Evolutionary conservation across 2,888 invertebrate species (phyloP).

Genomic region (Latrodectus hesperus): DNA sequence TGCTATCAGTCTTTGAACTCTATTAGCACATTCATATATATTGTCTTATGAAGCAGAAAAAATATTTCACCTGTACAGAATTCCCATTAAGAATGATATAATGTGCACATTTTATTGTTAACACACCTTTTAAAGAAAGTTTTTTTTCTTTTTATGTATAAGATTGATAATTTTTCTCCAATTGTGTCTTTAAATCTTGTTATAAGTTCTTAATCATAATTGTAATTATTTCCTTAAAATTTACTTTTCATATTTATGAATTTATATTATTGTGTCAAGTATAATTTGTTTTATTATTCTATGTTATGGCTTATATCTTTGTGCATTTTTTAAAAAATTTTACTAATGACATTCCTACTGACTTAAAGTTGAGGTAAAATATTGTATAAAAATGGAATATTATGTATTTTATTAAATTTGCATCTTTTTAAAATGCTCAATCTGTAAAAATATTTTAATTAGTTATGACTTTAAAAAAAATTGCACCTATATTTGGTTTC

Average conservation of each 20-base stretch:
- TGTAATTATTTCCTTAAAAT: not conserved
- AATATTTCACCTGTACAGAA: constrained; percentile 31
- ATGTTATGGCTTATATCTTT: too few species aligned
- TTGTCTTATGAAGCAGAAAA: not conserved
- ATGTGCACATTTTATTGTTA: constrained; percentile 32
- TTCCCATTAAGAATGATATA: constrained; percentile 14
- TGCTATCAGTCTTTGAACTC: constrained; percentile 31
- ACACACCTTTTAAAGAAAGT: not conserved
- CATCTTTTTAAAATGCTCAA: too few species aligned
- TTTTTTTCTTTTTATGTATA: constrained; percentile 16
- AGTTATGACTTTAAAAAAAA: too few species aligned
- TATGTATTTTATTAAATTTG: not conserved
- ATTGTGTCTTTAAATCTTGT: not conserved
- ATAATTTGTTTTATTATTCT: too few species aligned
- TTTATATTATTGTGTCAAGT: too few species aligned
- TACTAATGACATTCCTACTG: constrained; percentile 2
- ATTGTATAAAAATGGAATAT: not conserved
- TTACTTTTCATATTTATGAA: not conserved
- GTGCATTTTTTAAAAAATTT: not conserved
- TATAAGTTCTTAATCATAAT: not conserved
- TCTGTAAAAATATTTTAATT: too few species aligned
- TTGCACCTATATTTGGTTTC: not conserved
- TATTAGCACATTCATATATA: constrained; percentile 25
- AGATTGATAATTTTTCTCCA: not conserved
- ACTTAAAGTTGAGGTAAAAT: not conserved